Evolutionary conservation across 2,888 invertebrate species (phyloP), one percentile per base, ranked within the genome.

Genomic region (Parascotia fuliginaria): DNA sequence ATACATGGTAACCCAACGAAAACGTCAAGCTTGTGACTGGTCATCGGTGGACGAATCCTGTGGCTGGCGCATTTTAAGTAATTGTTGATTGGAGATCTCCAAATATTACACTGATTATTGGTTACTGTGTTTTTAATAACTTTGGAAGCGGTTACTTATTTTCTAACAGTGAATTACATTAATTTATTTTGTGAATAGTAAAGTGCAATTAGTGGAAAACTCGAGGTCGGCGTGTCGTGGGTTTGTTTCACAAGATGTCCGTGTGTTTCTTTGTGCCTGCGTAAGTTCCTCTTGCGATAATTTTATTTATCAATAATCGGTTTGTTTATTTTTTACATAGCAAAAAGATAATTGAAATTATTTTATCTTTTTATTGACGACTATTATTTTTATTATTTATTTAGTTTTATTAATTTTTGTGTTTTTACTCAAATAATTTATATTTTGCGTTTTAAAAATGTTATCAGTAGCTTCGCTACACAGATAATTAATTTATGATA

Each of bases 221-320:
- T 69, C 63, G 73, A 75, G 77, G 77, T 78, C 72, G 70, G 57
- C 63, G 70, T 61, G 65, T 73, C 68, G 73, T 65, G 60, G 48
- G 48, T 60, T 71, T 60, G 65, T 64, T 71, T 81, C 71, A 77
- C 92, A 93, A 92, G 81, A 95, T 95, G 94, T 95, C 95, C 65
- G 94, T 95, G 73, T 95, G 94, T 88, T 91, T 88, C 87, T 95
- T 94, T 83, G 94, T 95, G 71, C 94, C 95, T 84, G 87, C 95
- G 95, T 95, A 93, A 94, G 95, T 95, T 90, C 67, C 75, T 70
- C 60, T 60, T 56, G 41, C 60, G 60, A 74, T 72, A 62, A 59
- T 55, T 41, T 55, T 60, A 48, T 51, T 16, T 14, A 4, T 34
- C 14, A 39, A 42, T 42, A 37, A 14, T 9, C 27, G 1, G 1